phyloP scores from a whole-genome alignment of 2,888 invertebrate genomes.

The Odontocolon sp. region DNA sequence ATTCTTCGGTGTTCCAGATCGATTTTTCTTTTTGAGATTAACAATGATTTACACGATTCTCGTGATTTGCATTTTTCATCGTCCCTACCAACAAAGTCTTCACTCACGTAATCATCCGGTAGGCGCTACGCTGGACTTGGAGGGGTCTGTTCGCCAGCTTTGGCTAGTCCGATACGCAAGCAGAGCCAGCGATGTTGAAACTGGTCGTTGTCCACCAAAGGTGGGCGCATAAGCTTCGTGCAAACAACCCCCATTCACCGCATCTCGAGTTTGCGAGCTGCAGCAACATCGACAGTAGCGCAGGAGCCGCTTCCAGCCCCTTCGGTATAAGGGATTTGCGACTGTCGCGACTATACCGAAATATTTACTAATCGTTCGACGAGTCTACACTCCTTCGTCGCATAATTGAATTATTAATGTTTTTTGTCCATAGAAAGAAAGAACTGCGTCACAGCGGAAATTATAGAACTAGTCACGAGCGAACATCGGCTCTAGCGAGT shows the following conservation, averaged over 20 bases:
- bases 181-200: constrained; percentile 63
- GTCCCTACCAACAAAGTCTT: not conserved
- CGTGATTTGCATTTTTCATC: not conserved
- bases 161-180: constrained; percentile 70
- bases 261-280: constrained; percentile 51
- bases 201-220: constrained; percentile 67
- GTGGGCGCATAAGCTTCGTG: constrained; percentile 70
- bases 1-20: constrained; percentile 24
- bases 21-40: constrained; percentile 40
- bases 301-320: constrained; percentile 11
- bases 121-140: not conserved
- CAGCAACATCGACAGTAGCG: not conserved
- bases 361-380: constrained; percentile 43
- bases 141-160: constrained; percentile 45
- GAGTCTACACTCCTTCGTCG: not conserved
- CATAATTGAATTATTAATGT: constrained; percentile 10
- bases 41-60: constrained; percentile 39
- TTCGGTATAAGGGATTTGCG: constrained; percentile 39
- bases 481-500: not conserved
- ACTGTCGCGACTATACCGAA: constrained; percentile 8
- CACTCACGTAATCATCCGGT: constrained; percentile 38
- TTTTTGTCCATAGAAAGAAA: not conserved
- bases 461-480: too few species aligned
- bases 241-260: constrained; percentile 69
- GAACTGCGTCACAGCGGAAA: too few species aligned